Percentiles rank a stretch among this genome's conserved stretches.
These are phyloP conservation scores for Marasmarcha lunaedactyla DNA, from an alignment of 2,888 invertebrate genomes.

Conservation along the genomic window DNA sequence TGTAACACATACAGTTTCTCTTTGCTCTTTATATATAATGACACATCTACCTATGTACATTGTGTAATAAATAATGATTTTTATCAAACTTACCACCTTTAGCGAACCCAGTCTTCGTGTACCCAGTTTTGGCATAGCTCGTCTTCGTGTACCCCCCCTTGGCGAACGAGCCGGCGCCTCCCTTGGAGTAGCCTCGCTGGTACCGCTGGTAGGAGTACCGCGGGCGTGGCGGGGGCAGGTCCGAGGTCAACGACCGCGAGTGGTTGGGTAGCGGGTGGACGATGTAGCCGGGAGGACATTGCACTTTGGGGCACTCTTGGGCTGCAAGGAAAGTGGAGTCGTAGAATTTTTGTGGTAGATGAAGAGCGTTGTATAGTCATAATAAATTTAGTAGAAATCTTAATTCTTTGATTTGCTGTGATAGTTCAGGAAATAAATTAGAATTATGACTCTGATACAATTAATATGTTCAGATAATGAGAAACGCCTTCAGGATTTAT, in stretches of 20 bases:
- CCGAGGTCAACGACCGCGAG: slow-evolving; percentile 74
- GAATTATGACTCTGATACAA: too few relatives aligned
- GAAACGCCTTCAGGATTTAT: too few relatives aligned
- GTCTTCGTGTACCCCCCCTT: slow-evolving; percentile 35
- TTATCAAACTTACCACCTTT: slow-evolving; percentile 23
- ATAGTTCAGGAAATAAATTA: too few relatives aligned
- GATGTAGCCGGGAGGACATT: slow-evolving; percentile 74
- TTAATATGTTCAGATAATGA: too few relatives aligned
- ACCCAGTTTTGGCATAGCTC: slow-evolving; percentile 30
- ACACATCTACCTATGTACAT: too few relatives aligned
- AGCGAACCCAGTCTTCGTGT: slow-evolving; percentile 31
- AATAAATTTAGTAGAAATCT: too few relatives aligned
- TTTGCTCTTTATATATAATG: too few relatives aligned
- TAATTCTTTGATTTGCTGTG: too few relatives aligned
- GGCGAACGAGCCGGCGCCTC: slow-evolving; percentile 26
- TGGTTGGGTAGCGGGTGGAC: slow-evolving; percentile 41
- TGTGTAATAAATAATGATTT: too few relatives aligned
- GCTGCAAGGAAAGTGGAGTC: slow-evolving; percentile 24
- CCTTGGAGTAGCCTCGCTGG: slow-evolving; percentile 28
- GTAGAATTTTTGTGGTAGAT: too few relatives aligned
- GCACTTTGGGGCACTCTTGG: slow-evolving; percentile 54
- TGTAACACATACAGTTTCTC: too few relatives aligned
- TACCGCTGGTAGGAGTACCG: slow-evolving; percentile 45
- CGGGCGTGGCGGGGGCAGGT: slow-evolving; percentile 50
- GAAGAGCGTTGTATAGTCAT: too few relatives aligned